Percentiles rank a stretch among this genome's conserved stretches.
Conservation (phyloP, 1,140 invertebrate species). For the Holotrichia oblita region DNA sequence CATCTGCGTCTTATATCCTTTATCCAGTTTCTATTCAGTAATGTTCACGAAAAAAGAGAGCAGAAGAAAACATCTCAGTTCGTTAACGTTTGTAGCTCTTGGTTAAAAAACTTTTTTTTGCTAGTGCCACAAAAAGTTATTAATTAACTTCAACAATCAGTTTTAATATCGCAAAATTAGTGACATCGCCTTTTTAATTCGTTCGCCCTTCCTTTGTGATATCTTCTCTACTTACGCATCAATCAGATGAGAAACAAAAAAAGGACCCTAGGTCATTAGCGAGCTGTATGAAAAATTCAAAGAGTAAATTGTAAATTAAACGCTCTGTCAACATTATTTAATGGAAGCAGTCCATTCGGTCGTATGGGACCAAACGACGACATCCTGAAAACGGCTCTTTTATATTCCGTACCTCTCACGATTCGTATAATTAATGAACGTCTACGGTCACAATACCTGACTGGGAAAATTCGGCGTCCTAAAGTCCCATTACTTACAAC, state of each 20-base stretch:
- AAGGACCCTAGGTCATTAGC: not conserved
- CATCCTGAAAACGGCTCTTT: not conserved
- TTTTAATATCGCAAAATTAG: too few species aligned
- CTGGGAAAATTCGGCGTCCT: not conserved
- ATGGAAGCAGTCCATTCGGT: not conserved
- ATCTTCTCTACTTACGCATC: not conserved
- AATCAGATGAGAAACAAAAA: not conserved
- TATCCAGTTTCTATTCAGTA: too few species aligned
- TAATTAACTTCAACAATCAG: too few species aligned
- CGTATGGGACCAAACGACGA: not conserved
- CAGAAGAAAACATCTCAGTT: too few species aligned
- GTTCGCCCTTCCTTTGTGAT: not conserved
- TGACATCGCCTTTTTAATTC: too few species aligned
- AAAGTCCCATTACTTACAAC: not conserved
- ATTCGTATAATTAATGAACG: conserved; percentile 1
- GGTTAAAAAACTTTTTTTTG: too few species aligned
- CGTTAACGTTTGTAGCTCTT: too few species aligned
- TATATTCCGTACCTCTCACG: not conserved
- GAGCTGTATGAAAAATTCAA: conserved; percentile 3
- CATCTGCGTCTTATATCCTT: too few species aligned
- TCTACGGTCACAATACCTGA: not conserved
- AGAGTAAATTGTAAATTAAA: conserved; percentile 10
- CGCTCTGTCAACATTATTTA: conserved; percentile 6
- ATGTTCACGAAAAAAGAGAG: too few species aligned
- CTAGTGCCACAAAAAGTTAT: too few species aligned